Base-by-base conservation (phyloP, 2,888 invertebrate species). In the Erebia ligea region DNA sequence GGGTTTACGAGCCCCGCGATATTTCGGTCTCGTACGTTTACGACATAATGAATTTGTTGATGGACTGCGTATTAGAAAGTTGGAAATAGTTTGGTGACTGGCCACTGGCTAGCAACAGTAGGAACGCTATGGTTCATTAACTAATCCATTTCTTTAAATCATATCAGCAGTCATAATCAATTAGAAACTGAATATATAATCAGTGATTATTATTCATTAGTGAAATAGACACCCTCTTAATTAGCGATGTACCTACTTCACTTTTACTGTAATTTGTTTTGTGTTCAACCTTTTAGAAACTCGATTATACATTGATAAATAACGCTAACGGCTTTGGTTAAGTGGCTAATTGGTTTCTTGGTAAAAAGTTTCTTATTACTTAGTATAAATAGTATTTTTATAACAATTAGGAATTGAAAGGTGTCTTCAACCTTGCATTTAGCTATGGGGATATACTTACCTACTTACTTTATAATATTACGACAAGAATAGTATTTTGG, bases 1-100 rank as follows among this genome's bases (percentile, higher is more conserved):
- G 86, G 86, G 87, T 93, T 93, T 93, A 92, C 90, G 92, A 91
- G 82, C 74, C 90, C 90, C 89, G 88, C 91, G 92, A 92, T 93
- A 92, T 93, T 93, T 93, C 88, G 91, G 93, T 91, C 91, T 89
- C 89, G 91, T 88, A 86, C 87, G 89, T 92, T 93, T 92, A 93
- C 92, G 93, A 93, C 92, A 92, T 92, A 93, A 92, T 93, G 92
- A 93, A 93, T 93, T 92, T 90, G 92, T 92, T 93, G 92, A 93
- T 93, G 92, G 91, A 92, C 92, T 92, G 88, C 87, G 90, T 86
- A 90, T 91, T 91, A 91, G 91, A 91, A 92, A 92, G 91, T 92
- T 90, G 83, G 88, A 92, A 92, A 93, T 91, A 93, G 90, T 88
- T 86, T 88, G 88, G 88, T 89, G 87, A 89, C 90, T 87, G 85